Conservation (phyloP, 2,888 invertebrate species). For the Pollenia griseotomentosa region DNA sequence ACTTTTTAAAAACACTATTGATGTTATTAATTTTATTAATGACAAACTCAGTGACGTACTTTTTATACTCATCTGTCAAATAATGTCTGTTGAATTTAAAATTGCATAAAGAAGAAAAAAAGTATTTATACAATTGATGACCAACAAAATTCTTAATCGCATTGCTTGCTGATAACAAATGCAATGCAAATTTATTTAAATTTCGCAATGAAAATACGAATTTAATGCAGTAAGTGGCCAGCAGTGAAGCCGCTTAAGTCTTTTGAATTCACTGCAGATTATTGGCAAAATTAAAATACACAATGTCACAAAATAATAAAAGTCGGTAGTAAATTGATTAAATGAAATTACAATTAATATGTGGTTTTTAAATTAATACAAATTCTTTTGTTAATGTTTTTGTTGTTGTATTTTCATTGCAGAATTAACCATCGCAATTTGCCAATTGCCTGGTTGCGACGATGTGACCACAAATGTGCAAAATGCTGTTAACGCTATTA, state of each 20-base stretch:
- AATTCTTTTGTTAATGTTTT: background rate
- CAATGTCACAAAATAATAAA: slow-evolving; percentile 55
- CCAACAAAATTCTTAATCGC: background rate
- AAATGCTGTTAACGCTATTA: slow-evolving; percentile 77
- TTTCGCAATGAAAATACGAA: background rate
- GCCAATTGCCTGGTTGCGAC: slow-evolving; percentile 78
- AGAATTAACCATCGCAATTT: slow-evolving; percentile 78
- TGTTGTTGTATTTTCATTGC: slow-evolving; percentile 18
- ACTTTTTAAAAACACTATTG: background rate
- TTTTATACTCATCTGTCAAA: background rate
- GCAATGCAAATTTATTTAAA: slow-evolving; percentile 33
- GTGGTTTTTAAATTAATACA: slow-evolving; percentile 4
- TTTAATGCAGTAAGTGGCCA: slow-evolving; percentile 38
- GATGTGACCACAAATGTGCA: slow-evolving; percentile 78
- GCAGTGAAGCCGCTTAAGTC: background rate
- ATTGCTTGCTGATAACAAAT: slow-evolving; percentile 39
- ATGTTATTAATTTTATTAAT: background rate
- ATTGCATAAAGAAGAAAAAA: background rate
- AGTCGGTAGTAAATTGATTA: slow-evolving; percentile 47
- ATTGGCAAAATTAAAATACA: background rate
- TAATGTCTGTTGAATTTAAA: background rate
- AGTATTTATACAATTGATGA: background rate
- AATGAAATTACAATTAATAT: slow-evolving; percentile 9
- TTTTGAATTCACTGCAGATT: background rate
- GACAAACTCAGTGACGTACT: background rate